Evolutionary conservation across 2,888 invertebrate genomes (phyloP), one percentile per base, ranked within the genome.

Genomic region (Lasioglossum malachurum): DNA sequence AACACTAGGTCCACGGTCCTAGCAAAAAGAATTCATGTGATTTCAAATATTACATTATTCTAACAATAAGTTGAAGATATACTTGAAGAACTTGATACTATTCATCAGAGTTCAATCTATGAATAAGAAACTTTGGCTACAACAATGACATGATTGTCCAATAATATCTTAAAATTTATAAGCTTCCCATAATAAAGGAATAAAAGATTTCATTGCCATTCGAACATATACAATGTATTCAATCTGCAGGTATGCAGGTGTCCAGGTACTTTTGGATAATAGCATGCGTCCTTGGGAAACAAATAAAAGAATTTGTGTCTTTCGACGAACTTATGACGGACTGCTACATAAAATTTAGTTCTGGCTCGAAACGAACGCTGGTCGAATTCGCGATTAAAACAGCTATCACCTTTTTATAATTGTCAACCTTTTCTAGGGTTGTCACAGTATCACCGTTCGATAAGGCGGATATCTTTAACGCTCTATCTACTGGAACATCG

Each of bases 231-330:
- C 0, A 5, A 38, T 7, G 38, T 46, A 16, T 46, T 4, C 16
- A 16, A 8, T 23, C 53, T 8, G 23, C 23, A 23, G 23, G 23
- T 23, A 23, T 8, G 53, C 60, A 27, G 1, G 14, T 60, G 60
- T 60, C 12, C 14, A 27, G n/a, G n/a, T 60, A 27, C 27, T 12
- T 60, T 10, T 41, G 38, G n/a, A 67, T 67, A 31, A 8, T 8
- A 53, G 23, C 53, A 8, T 53, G 23, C 3, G 23, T 8, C 53
- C 53, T 14, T 4, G 53, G 27, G 19, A 41, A 49, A 31, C 23
- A 49, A 49, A 83, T 78, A 71, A 44, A 83, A 49, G 27, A 75
- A 57, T 46, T 78, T 84, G 77, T 83, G 84, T 77, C 69, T 49
- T 19, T 53, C 60, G 71, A 78, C 57, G 27, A 49, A n/a, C 41